Evolutionary conservation across 2,113 vertebrate genomes (phyloP).

Genomic region (Aegypius monachus): DNA sequence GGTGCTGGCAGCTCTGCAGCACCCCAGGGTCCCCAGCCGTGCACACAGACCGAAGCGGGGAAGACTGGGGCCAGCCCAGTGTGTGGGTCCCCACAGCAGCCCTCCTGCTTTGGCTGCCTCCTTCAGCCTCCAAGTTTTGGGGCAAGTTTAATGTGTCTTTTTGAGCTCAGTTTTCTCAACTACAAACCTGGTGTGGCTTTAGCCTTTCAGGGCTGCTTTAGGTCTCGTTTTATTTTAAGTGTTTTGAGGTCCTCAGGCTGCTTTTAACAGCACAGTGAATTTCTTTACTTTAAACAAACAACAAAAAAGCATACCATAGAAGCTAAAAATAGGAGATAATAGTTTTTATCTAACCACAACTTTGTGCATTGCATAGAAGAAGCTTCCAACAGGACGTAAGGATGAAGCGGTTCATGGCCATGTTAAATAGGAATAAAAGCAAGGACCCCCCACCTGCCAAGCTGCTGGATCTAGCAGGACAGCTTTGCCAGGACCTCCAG

Average conservation of each 20-base stretch:
- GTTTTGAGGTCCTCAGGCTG: not conserved
- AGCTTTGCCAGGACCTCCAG: conserved; percentile 41
- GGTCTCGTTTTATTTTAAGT: not conserved
- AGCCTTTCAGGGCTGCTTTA: not conserved
- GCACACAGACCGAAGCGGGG: rapidly evolving
- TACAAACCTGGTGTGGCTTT: not conserved
- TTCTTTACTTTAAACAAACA: not conserved
- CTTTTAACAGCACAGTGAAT: not conserved
- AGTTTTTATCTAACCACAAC: conserved; percentile 27
- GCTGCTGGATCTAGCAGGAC: conserved; percentile 30
- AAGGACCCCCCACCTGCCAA: not conserved
- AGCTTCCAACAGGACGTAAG: not conserved
- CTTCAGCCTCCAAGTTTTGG: not conserved
- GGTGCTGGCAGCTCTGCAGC: not conserved
- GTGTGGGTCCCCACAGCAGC: not conserved
- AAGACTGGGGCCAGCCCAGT: rapidly evolving
- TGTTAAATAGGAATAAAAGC: conserved; percentile 34
- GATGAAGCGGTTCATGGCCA: conserved; percentile 65
- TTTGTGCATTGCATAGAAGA: not conserved
- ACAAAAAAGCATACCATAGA: not conserved
- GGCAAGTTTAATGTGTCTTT: not conserved
- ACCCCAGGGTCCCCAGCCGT: not conserved
- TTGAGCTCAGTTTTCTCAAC: not conserved
- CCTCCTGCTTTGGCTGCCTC: not conserved
- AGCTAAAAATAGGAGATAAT: not conserved